These are phyloP conservation scores for Lomographa bimaculata DNA, from an alignment of 2,888 invertebrate species.

Conservation along the genomic window DNA sequence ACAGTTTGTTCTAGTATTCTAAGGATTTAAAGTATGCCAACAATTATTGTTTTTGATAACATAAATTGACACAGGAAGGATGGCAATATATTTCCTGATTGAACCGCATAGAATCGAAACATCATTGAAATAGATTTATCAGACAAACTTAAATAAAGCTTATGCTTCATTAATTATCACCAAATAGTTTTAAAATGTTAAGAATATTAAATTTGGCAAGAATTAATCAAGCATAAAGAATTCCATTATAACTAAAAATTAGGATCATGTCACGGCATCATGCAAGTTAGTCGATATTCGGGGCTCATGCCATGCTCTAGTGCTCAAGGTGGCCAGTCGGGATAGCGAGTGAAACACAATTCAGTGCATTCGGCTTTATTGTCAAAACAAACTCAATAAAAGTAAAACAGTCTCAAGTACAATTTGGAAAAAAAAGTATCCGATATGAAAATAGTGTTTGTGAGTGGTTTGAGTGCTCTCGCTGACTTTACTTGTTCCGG, in stretches of 20 bases:
- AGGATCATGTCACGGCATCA: conserved; percentile 58
- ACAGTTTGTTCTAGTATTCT: no score
- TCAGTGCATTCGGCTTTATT: conserved; percentile 80
- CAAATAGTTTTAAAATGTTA: no score
- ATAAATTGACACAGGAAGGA: no score
- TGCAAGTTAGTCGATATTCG: conserved; percentile 65
- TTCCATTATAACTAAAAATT: conserved; percentile 33
- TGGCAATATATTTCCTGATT: no score
- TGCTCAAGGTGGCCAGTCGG: conserved; percentile 67
- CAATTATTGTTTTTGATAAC: conserved; percentile 8
- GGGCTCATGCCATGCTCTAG: conserved; percentile 75
- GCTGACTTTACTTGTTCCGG: conserved; percentile 39
- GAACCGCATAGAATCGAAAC: conserved; percentile 24
- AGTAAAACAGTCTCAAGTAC: conserved; percentile 59
- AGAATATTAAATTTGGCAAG: conserved; percentile 12
- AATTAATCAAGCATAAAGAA: conserved; percentile 54
- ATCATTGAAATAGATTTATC: conserved; percentile 22
- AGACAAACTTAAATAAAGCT: conserved; percentile 40
- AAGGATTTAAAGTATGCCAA: conserved; percentile 18
- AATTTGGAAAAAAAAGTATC: conserved; percentile 61
- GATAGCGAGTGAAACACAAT: conserved; percentile 81
- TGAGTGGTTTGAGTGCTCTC: conserved; percentile 66
- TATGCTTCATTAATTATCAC: conserved; percentile 51
- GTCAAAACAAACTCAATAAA: conserved; percentile 58
- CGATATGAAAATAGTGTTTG: conserved; percentile 57